phyloP scores from a whole-genome alignment of 2,797 vertebrate species.

The Falco rusticolus region DNA sequence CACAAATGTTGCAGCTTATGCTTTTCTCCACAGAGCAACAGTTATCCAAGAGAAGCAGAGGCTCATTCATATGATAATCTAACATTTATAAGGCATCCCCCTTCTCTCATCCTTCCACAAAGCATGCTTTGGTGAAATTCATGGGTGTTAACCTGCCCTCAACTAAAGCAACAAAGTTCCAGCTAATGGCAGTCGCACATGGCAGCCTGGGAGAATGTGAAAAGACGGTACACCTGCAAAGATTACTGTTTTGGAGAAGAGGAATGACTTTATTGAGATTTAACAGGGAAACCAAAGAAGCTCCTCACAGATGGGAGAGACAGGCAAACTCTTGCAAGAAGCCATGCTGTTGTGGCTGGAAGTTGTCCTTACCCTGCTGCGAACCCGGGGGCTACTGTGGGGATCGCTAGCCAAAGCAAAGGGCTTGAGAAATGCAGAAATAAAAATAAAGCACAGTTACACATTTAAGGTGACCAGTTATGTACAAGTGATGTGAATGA shows the following conservation, averaged over 20 bases:
- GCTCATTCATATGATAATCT: background rate
- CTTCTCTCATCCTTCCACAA: background rate
- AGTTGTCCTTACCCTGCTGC: background rate
- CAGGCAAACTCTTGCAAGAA: background rate
- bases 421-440: background rate
- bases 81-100: background rate
- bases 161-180: background rate
- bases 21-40: background rate
- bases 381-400: background rate
- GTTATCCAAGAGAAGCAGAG: background rate
- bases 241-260: background rate
- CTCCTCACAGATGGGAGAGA: background rate
- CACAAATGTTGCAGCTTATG: background rate
- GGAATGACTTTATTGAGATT: background rate
- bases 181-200: fast-evolving
- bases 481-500: background rate
- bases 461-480: background rate
- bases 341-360: background rate
- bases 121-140: background rate
- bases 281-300: background rate
- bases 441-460: background rate
- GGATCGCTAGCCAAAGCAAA: background rate
- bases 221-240: background rate
- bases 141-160: background rate
- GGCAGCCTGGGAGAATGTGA: background rate